phyloP scores from a whole-genome alignment of 2,797 vertebrate genomes.

The Sphenopsis melanotis region DNA sequence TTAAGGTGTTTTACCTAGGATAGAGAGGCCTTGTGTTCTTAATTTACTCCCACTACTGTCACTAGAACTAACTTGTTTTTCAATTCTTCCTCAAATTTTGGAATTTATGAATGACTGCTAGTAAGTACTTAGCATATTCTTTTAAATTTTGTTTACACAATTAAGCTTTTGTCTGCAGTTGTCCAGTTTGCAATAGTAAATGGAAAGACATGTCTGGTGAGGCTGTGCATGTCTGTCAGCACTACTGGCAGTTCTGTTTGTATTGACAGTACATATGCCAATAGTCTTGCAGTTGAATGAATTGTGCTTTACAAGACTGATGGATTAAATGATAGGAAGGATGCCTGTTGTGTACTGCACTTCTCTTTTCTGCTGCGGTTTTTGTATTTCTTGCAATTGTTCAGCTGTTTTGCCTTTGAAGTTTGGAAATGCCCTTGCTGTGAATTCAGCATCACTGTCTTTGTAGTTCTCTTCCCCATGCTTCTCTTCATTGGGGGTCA shows the following conservation, averaged over 20 bases:
- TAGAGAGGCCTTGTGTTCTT: not conserved
- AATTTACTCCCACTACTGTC: not conserved
- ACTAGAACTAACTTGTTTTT: not conserved
- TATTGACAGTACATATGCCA: not conserved
- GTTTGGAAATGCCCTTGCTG: not conserved
- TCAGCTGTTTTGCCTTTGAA: not conserved
- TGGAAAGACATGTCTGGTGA: not conserved
- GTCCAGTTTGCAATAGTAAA: not conserved
- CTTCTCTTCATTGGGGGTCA: not conserved
- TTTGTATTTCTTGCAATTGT: not conserved
- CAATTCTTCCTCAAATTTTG: not conserved
- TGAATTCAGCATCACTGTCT: not conserved
- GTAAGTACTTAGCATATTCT: not conserved
- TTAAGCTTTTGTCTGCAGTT: not conserved
- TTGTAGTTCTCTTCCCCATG: not conserved
- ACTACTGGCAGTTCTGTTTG: not conserved
- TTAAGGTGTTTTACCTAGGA: not conserved
- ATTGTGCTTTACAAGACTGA: not conserved
- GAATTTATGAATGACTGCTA: not conserved
- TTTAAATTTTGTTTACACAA: not conserved
- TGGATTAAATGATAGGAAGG: not conserved
- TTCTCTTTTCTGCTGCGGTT: not conserved
- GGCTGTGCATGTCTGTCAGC: not conserved
- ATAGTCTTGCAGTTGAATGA: not conserved
- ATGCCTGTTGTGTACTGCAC: not conserved